Evolutionary conservation across 2,888 invertebrate genomes (phyloP).

Genomic region (Poecilobothrus nobilitatus): DNA sequence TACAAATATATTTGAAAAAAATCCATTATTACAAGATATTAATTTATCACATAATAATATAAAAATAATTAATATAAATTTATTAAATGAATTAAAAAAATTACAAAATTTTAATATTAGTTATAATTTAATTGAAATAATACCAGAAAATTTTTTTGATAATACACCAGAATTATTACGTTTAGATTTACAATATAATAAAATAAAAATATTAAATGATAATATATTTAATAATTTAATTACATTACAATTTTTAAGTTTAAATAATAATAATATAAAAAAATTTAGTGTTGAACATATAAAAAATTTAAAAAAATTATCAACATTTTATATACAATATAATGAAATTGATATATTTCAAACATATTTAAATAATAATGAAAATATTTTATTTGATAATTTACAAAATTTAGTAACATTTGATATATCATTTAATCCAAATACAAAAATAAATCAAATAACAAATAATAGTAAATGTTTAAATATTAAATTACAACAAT

Average conservation of each 20-base stretch:
- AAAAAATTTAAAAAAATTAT: not conserved
- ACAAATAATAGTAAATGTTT: not conserved
- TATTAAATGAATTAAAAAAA: not conserved
- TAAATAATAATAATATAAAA: not conserved
- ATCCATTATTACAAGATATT: not conserved
- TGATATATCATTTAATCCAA: conserved; percentile 10
- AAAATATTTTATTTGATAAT: not conserved
- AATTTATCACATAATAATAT: not conserved
- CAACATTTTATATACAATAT: not conserved
- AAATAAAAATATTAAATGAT: not conserved
- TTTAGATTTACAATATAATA: not conserved
- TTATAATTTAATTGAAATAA: not conserved
- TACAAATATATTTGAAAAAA: not conserved
- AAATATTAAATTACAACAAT: conserved; percentile 4
- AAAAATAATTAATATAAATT: not conserved
- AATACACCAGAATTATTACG: not conserved
- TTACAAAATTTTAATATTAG: conserved; percentile 9
- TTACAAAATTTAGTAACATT: not conserved
- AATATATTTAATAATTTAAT: not conserved
- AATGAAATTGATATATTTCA: not conserved
- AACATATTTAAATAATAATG: not conserved
- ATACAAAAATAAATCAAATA: not conserved
- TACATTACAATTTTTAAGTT: not conserved
- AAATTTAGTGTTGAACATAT: not conserved
- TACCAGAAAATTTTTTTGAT: not conserved